Evolutionary conservation across 2,113 vertebrate species (phyloP).

Genomic region (Ptychochromis oligacanthus): DNA sequence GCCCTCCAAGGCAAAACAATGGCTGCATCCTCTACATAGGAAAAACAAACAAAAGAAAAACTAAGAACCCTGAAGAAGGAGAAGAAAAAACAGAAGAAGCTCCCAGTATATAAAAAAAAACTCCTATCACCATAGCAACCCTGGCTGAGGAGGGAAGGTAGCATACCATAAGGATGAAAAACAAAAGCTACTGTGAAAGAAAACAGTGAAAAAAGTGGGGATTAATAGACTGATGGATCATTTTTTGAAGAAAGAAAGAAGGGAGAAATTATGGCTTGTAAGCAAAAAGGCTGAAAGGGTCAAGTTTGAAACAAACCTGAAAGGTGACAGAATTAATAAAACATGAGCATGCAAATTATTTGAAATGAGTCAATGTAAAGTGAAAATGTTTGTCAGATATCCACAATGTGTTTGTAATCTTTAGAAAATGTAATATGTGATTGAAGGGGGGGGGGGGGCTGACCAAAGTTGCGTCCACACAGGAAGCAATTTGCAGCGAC

Average conservation of each 20-base stretch:
- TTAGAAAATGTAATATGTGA: neutral
- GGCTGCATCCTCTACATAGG: slow-evolving; percentile 39
- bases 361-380: neutral
- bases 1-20: slow-evolving; percentile 47
- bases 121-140: slow-evolving; percentile 72
- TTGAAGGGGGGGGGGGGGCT: neutral
- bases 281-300: neutral
- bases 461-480: neutral
- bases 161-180: slow-evolving; percentile 67
- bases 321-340: neutral
- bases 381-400: neutral
- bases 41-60: slow-evolving; percentile 45
- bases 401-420: neutral
- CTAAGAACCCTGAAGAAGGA: slow-evolving; percentile 33
- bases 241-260: too few relatives aligned
- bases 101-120: slow-evolving; percentile 52
- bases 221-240: slow-evolving; percentile 18
- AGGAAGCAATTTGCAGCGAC: neutral
- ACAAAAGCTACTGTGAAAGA: slow-evolving; percentile 46
- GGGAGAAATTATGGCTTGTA: neutral
- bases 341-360: too few relatives aligned
- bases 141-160: slow-evolving; percentile 63
- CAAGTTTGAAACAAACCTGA: neutral
- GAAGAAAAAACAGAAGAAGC: slow-evolving; percentile 59
- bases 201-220: neutral